Percentiles rank a stretch among this genome's conserved stretches.
phyloP scores from a whole-genome alignment of 2,113 vertebrate genomes.

The Ginglymostoma cirratum region DNA sequence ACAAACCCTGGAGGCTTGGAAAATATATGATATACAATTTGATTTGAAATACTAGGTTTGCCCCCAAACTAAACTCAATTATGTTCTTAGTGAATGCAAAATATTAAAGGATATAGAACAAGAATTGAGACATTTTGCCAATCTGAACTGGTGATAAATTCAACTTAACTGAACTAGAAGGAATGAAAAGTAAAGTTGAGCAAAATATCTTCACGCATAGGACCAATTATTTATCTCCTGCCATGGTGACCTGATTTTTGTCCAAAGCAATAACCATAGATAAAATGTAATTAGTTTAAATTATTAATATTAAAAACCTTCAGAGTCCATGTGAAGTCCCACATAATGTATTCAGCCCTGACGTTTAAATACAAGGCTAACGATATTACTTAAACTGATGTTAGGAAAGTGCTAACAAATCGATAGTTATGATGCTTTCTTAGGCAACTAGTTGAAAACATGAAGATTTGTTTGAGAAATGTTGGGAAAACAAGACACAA shows the following conservation, averaged over 20 bases:
- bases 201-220: not conserved
- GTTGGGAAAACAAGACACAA: not conserved
- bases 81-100: not conserved
- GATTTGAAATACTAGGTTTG: not conserved
- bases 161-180: not conserved
- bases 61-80: not conserved
- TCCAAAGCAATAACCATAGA: not conserved
- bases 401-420: not conserved
- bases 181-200: not conserved
- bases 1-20: not conserved
- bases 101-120: not conserved
- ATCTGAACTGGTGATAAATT: not conserved
- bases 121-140: not conserved
- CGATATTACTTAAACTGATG: not conserved
- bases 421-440: not conserved
- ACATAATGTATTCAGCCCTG: not conserved
- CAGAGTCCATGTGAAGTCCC: not conserved
- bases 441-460: not conserved
- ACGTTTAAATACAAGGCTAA: not conserved
- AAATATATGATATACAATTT: not conserved
- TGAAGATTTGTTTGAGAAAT: not conserved
- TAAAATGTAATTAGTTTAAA: not conserved
- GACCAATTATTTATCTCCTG: not conserved
- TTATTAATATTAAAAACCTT: not conserved
- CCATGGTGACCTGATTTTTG: not conserved